Conservation (phyloP, 2,797 vertebrate genomes). For the Rhinatrema bivittatum region DNA sequence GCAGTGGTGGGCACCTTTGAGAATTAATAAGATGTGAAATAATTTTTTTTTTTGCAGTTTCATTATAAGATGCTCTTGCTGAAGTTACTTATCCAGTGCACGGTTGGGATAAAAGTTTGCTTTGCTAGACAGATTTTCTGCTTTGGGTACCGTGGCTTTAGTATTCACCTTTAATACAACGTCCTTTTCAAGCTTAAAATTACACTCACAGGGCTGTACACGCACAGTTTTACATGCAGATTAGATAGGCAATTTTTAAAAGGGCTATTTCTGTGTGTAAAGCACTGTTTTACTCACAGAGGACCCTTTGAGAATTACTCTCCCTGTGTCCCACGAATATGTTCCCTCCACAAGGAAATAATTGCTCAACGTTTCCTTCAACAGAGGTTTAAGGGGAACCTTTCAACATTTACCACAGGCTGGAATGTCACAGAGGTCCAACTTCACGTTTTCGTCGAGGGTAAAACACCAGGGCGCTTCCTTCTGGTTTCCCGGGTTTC, state of each 20-base stretch:
- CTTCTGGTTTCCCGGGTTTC: conserved; percentile 89
- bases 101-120: not conserved
- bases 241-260: too few species aligned
- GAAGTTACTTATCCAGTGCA: conserved; percentile 1
- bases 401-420: conserved; percentile 79
- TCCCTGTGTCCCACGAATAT: not conserved
- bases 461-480: conserved; percentile 97
- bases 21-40: too few species aligned
- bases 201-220: too few species aligned
- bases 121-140: conserved; percentile 11
- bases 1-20: too few species aligned
- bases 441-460: conserved; percentile 81
- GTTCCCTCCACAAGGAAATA: not conserved
- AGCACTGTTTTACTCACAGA: too few species aligned
- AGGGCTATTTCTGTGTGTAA: too few species aligned
- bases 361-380: not conserved
- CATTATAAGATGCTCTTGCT: not conserved
- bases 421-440: conserved; percentile 87
- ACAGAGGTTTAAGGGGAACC: too few species aligned
- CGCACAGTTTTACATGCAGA: too few species aligned
- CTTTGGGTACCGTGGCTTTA: not conserved
- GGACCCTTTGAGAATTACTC: too few species aligned
- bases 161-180: not conserved
- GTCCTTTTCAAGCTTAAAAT: not conserved
- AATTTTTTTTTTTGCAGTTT: too few species aligned